Base-by-base conservation (phyloP, 2,797 vertebrate genomes). In the Muscicapa comitata region DNA sequence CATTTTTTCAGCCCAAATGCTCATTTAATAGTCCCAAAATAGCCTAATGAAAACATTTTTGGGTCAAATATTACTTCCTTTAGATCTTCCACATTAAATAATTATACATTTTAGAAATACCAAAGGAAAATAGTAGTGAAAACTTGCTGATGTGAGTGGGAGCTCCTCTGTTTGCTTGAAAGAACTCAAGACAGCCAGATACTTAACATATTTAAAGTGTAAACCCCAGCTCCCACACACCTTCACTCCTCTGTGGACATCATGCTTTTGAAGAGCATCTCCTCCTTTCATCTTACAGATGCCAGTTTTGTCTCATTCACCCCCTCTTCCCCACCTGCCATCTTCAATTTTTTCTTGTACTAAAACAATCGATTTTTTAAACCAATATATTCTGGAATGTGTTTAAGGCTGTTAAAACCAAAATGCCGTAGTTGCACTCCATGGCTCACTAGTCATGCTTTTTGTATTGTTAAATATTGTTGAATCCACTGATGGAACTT, bases 251-350 rank as follows among this genome's bases (percentile, higher is more conserved):
- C 47, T 3, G 0, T 38, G n/a, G 45, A 35, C 45, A 76, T 9
- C 5, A 45, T 23, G 14, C 5, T 68, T 79, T 53, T 53, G 33
- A 85, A 86, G 65, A 90, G n/a, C 11, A n/a, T 63, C 23, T 78
- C 29, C 10, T 54, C 18, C 21, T 28, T 82, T 74, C 24, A 53
- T 63, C 23, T 28, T 83, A 45, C 15, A 77, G 8, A 57, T 54
- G 26, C 31, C 29, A 53, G 5, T 42, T 90, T 74, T 88, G 20
- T 45, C 37, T 88, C 24, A 21, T 90, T 26, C 29, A 17, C 0
- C 4, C 6, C 4, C 10, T 35, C 1, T 0, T 4, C 11, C 15
- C 7, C 21, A 37, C 23, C 12, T 28, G 13, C 21, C 62, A 6
- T 59, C 26, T 40, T 57, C 10, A 35, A 31, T 3, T 12, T n/a